Base-by-base conservation (phyloP, 1,140 invertebrate genomes). In the Heliconius hewitsoni region DNA sequence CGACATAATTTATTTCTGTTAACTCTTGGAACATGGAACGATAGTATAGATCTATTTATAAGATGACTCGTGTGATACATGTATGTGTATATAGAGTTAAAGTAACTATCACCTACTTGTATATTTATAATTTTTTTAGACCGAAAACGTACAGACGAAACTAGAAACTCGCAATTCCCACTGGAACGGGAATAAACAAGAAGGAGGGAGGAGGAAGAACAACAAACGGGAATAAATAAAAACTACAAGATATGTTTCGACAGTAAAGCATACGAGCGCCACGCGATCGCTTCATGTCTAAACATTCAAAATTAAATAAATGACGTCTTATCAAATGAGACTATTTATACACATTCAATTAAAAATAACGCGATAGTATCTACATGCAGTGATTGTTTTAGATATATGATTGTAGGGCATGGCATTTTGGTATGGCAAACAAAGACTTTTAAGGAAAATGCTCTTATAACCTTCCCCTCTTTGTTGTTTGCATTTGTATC, bases 1-100 rank as follows among this genome's bases (percentile, higher is more conserved):
- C 71, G 71, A 52, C 70, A 55, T 77, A 71, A 52, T 77, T 71
- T 77, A 77, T 52, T 77, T 71, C 46, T 71, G 70, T 71, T 30
- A 77, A 77, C 70, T 77, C 46, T 77, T 39, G 18, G 66, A 77
- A 34, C 57, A 9, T 18, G 27, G 23, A 13, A 66, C 72, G 42
- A 60, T 60, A 74, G 23, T 76, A 60, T 23, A 66, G 37, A 66
- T 66, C 60, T 66, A 66, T 66, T 66, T 66, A 30, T 27, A 66
- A 66, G 60, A 23, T 4, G 60, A 16, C 8, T 60, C 57, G 57
- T 66, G 60, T 30, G 0, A 23, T 66, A 66, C 5, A 16, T 27
- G 11, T 66, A 13, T 8, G 30, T 30, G 30, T 30, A 66, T 27
- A 66, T 16, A 1, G 23, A 66, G 5, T 18, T 30, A 66, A 66